phyloP scores from a whole-genome alignment of 2,888 invertebrate species.

The Agrotis ipsilon region DNA sequence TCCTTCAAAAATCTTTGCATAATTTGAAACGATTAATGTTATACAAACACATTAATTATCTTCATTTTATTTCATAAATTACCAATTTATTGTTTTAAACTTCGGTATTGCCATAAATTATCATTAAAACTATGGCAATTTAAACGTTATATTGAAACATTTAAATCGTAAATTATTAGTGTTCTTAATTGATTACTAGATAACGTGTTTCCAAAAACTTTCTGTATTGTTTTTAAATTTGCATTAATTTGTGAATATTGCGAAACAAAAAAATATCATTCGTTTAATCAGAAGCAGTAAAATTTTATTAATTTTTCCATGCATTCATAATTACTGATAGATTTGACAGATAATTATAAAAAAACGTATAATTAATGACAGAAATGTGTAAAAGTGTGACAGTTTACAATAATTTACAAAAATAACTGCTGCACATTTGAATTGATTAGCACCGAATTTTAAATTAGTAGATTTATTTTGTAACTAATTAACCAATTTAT shows the following conservation, averaged over 20 bases:
- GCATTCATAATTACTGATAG: constrained; percentile 39
- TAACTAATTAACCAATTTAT: background rate
- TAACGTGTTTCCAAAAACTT: constrained; percentile 36
- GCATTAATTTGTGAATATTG: constrained; percentile 26
- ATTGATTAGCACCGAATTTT: constrained; percentile 20
- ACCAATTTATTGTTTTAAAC: constrained; percentile 48
- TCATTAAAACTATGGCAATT: constrained; percentile 31
- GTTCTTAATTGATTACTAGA: constrained; percentile 23
- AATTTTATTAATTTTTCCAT: constrained; percentile 29
- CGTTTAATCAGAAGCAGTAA: constrained; percentile 9
- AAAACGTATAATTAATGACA: constrained; percentile 19
- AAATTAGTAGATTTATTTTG: background rate
- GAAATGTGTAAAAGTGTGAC: constrained; percentile 25
- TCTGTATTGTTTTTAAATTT: constrained; percentile 28
- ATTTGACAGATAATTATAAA: constrained; percentile 39
- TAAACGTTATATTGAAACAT: constrained; percentile 34
- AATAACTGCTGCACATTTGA: constrained; percentile 15
- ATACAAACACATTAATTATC: constrained; percentile 33
- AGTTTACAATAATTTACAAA: constrained; percentile 42
- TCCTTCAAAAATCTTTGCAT: constrained; percentile 41
- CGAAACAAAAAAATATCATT: constrained; percentile 17
- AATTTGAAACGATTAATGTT: constrained; percentile 38
- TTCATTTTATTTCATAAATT: constrained; percentile 34
- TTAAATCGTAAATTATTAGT: constrained; percentile 21
- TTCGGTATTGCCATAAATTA: constrained; percentile 40